Evolutionary conservation across 23 tunicate species (phyloP).

Genomic region (Styela clava): DNA sequence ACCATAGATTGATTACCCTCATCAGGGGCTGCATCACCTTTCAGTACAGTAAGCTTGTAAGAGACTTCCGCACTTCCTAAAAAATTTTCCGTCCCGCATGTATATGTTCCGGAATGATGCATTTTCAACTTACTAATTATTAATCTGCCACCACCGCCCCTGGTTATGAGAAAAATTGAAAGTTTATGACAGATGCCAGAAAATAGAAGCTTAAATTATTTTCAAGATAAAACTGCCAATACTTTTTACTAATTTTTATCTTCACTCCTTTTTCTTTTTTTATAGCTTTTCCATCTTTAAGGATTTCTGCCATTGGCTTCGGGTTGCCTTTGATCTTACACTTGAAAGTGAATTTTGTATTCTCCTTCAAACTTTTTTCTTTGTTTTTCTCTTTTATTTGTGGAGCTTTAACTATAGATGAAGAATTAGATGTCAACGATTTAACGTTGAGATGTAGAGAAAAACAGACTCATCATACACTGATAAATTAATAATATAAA

Average conservation of each 20-base stretch:
- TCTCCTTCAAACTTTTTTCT: background rate
- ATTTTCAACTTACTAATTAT: slow-evolving; percentile 3
- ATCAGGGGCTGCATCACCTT: slow-evolving; percentile 18
- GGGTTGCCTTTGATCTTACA: slow-evolving; percentile 27
- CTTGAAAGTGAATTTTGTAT: slow-evolving; percentile 15
- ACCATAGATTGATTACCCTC: slow-evolving; percentile 1
- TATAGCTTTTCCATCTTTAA: slow-evolving; percentile 15
- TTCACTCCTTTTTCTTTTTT: slow-evolving; percentile 22
- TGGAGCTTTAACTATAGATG: slow-evolving; percentile 21
- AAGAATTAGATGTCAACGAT: background rate
- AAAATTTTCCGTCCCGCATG: slow-evolving; percentile 14
- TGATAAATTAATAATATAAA: no score
- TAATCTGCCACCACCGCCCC: slow-evolving; percentile 28
- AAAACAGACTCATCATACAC: no score
- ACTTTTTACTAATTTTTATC: slow-evolving; percentile 19
- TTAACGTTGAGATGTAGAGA: no score
- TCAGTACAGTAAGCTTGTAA: slow-evolving; percentile 13
- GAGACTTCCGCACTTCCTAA: slow-evolving; percentile 10
- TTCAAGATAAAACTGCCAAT: background rate
- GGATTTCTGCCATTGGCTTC: slow-evolving; percentile 19
- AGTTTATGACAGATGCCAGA: no score
- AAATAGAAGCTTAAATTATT: no score
- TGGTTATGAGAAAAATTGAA: background rate
- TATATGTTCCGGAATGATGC: slow-evolving; percentile 16
- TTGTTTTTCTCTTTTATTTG: slow-evolving; percentile 17